These are phyloP conservation scores for Cephus sareptanus DNA, from an alignment of 2,888 invertebrate genomes.

Conservation along the genomic window DNA sequence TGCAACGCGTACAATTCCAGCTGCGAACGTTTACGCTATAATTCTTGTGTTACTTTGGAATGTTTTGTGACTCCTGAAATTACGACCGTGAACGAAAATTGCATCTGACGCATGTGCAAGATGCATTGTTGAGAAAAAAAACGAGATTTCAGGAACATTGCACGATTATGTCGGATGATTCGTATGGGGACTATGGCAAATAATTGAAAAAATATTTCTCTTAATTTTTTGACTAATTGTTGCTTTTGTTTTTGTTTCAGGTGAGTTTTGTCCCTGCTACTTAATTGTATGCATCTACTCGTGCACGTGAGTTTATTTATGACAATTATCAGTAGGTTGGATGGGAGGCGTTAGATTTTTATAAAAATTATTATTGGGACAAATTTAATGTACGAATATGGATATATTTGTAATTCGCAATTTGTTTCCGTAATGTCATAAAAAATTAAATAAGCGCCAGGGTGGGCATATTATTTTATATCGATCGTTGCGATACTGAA, in stretches of 20 bases:
- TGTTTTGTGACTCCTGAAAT: not conserved
- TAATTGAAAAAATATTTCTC: not conserved
- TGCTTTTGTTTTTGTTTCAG: not conserved
- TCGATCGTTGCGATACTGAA: not conserved
- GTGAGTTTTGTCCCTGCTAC: not conserved
- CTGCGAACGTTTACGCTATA: not conserved
- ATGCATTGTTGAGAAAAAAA: not conserved
- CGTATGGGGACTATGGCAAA: too few relatives aligned
- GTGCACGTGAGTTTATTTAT: not conserved
- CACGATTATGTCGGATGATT: too few relatives aligned
- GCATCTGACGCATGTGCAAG: not conserved
- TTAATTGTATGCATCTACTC: not conserved
- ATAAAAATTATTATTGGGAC: not conserved
- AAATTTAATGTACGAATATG: too few relatives aligned
- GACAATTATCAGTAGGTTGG: not conserved
- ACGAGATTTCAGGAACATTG: too few relatives aligned
- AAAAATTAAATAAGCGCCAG: too few relatives aligned
- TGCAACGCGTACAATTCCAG: not conserved
- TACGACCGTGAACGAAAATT: not conserved
- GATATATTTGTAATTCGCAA: too few relatives aligned
- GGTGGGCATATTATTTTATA: not conserved
- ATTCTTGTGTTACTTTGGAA: not conserved
- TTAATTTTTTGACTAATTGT: not conserved
- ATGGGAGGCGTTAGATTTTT: not conserved
- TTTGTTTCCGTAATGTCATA: too few relatives aligned